Evolutionary conservation across 2,888 invertebrate species (phyloP).

Genomic region (Cephus pulcher): DNA sequence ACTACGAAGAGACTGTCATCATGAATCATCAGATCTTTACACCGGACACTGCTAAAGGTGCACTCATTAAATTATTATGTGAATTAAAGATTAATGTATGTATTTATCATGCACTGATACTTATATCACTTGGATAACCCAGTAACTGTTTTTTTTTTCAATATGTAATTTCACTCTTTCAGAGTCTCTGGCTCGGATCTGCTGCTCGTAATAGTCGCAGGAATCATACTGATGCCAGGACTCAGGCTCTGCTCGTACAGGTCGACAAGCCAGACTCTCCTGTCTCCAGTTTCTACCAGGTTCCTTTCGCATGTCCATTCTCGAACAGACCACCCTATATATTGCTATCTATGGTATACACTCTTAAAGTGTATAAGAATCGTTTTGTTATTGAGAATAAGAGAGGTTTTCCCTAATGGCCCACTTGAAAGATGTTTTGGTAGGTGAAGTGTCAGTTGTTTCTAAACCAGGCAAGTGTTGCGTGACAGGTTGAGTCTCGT

Average conservation of each 20-base stretch:
- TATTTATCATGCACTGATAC: neutral
- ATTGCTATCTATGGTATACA: neutral
- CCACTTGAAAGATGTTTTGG: neutral
- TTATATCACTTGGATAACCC: neutral
- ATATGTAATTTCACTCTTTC: neutral
- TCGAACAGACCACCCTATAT: neutral
- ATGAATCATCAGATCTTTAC: neutral
- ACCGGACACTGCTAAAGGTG: neutral
- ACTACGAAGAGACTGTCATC: neutral
- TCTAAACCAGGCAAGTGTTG: neutral
- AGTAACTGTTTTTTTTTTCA: neutral
- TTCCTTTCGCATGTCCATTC: neutral
- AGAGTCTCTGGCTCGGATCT: neutral
- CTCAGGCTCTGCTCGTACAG: neutral
- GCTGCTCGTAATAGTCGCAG: neutral
- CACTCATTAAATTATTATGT: neutral
- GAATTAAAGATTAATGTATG: neutral
- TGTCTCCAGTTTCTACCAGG: conserved; percentile 2
- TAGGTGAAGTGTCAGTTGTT: neutral
- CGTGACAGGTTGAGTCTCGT: neutral
- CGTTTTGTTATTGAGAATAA: neutral
- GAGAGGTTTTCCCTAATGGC: neutral
- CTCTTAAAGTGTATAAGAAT: neutral
- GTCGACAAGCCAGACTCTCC: conserved; percentile 1
- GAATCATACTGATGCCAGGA: neutral